Conservation (phyloP, 2,113 vertebrate species). For the Arothron firmamentum region DNA sequence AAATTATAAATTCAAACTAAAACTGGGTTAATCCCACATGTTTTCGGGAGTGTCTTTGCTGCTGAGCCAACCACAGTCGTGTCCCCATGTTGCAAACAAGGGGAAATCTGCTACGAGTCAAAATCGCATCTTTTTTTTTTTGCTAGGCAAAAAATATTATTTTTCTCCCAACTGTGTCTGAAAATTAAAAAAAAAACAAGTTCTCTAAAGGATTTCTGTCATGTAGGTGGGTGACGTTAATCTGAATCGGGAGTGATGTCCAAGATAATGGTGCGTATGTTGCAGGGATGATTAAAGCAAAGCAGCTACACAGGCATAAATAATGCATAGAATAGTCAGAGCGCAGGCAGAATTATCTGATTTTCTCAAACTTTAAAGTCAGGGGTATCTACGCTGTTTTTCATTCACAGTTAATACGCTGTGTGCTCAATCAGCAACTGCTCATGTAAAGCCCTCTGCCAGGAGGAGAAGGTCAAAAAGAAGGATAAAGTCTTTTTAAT, state of each 20-base stretch:
- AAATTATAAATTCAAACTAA: slow-evolving; percentile 47
- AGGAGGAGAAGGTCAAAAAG: slow-evolving; percentile 24
- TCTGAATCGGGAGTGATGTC: too few species aligned
- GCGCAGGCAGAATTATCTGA: slow-evolving; percentile 3
- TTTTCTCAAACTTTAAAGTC: not conserved
- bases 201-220: too few species aligned
- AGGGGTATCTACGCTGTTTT: slow-evolving; percentile 7
- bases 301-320: not conserved
- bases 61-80: slow-evolving; percentile 40
- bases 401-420: slow-evolving; percentile 19
- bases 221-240: slow-evolving; percentile 18
- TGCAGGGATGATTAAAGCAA: not conserved
- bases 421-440: slow-evolving; percentile 26
- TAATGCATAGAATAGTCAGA: not conserved
- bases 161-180: too few species aligned
- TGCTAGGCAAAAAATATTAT: too few species aligned
- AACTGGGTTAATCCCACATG: slow-evolving; percentile 54
- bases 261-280: not conserved
- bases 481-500: slow-evolving; percentile 27
- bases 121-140: too few species aligned
- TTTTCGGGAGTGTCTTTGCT: slow-evolving; percentile 41
- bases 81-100: slow-evolving; percentile 37
- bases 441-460: slow-evolving; percentile 9
- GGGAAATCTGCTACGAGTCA: slow-evolving; percentile 17
- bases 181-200: too few species aligned